Evolutionary conservation across 2,797 vertebrate genomes (phyloP).

Genomic region (Vultur gryphus): DNA sequence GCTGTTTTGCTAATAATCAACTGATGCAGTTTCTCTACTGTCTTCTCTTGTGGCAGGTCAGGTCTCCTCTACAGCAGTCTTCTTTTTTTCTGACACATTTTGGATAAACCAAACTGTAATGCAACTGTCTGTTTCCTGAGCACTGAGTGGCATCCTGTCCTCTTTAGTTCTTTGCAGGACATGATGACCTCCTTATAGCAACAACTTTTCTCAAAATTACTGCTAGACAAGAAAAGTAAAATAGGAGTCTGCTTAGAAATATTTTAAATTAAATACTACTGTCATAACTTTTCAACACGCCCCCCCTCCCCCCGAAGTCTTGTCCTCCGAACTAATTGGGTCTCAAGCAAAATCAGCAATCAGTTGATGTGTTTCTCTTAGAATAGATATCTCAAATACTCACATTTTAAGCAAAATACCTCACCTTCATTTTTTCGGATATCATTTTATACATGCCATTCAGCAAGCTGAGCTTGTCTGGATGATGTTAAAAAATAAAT

Average conservation of each 20-base stretch:
- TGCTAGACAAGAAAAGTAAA: background rate
- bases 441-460: background rate
- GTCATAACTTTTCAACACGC: background rate
- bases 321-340: background rate
- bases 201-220: background rate
- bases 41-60: background rate
- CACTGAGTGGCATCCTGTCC: background rate
- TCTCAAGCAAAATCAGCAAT: background rate
- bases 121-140: background rate
- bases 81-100: background rate
- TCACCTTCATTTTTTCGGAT: background rate
- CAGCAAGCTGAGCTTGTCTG: background rate
- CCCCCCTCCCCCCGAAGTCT: background rate
- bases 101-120: background rate
- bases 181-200: background rate
- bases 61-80: background rate
- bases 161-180: background rate
- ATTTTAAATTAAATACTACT: background rate
- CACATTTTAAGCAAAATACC: background rate
- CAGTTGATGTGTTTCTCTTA: background rate
- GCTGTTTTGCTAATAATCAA: background rate
- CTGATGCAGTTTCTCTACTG: background rate
- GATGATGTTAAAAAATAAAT: background rate
- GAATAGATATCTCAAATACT: background rate
- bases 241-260: background rate